Conservation (phyloP, 2,888 invertebrate species). For the Linnaemya tessellans region DNA sequence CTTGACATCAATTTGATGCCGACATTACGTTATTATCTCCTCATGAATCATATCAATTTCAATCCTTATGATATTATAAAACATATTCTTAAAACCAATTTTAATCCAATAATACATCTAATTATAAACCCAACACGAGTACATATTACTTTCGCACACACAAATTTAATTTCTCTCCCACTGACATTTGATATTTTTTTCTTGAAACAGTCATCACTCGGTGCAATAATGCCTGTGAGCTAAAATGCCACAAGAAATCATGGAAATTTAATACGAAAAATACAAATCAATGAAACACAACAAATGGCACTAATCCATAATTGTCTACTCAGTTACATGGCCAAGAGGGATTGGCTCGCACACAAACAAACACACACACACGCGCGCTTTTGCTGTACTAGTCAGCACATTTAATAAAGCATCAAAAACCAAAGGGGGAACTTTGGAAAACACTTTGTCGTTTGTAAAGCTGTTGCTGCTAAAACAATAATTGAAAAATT, state of each 20-base stretch:
- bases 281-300: slow-evolving; percentile 69
- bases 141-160: not conserved
- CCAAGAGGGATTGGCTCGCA: slow-evolving; percentile 76
- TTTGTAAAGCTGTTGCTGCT: slow-evolving; percentile 25
- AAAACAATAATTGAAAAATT: slow-evolving; percentile 68
- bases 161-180: slow-evolving; percentile 25
- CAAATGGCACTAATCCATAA: slow-evolving; percentile 81
- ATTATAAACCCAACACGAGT: slow-evolving; percentile 45
- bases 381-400: too few species aligned
- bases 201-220: slow-evolving; percentile 20
- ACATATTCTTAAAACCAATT: slow-evolving; percentile 76
- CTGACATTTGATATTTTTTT: slow-evolving; percentile 74
- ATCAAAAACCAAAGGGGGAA: slow-evolving; percentile 14
- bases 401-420: slow-evolving; percentile 23
- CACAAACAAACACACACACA: not conserved
- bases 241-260: slow-evolving; percentile 57
- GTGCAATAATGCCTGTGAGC: not conserved
- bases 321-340: slow-evolving; percentile 76
- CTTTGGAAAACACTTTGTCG: slow-evolving; percentile 1
- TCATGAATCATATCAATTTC: slow-evolving; percentile 65
- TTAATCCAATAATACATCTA: slow-evolving; percentile 41
- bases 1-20: not conserved
- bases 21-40: not conserved
- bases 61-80: slow-evolving; percentile 77
- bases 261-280: slow-evolving; percentile 63